Evolutionary conservation across 2,113 vertebrate genomes (phyloP).

Genomic region (Panurus biarmicus): DNA sequence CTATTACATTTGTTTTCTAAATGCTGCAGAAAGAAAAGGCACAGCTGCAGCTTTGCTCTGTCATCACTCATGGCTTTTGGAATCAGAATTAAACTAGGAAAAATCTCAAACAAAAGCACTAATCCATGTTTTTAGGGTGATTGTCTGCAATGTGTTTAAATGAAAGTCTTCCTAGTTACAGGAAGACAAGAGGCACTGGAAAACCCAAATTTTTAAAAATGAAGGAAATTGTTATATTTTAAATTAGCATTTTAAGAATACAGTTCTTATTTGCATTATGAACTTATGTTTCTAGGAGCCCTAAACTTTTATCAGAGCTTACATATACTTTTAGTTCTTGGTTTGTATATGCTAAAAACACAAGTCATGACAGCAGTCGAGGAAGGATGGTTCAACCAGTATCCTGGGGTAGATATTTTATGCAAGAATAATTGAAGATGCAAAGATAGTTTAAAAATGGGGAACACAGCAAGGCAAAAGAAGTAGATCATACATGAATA

Average conservation of each 20-base stretch:
- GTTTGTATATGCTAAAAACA: not conserved
- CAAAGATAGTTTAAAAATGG: not conserved
- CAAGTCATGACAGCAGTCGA: not conserved
- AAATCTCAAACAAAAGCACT: conserved; percentile 17
- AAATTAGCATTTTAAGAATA: not conserved
- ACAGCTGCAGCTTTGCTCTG: conserved; percentile 44
- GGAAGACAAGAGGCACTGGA: not conserved
- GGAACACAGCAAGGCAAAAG: not conserved
- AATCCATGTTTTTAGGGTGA: not conserved
- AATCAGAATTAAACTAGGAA: not conserved
- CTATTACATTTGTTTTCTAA: not conserved
- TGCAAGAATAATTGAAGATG: not conserved
- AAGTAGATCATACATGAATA: not conserved
- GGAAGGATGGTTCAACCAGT: not conserved
- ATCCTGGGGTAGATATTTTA: not conserved
- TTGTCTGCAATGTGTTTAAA: not conserved
- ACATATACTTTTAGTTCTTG: not conserved
- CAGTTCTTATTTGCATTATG: not conserved
- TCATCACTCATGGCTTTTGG: conserved; percentile 1
- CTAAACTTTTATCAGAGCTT: not conserved
- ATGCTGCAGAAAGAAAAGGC: not conserved
- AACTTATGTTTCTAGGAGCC: not conserved
- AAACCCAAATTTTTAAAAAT: not conserved
- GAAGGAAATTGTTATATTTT: not conserved
- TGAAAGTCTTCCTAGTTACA: not conserved